A percentile compares a stretch with the other conserved stretches of the same genome.
These are phyloP conservation scores for Tinea semifulvella DNA, from an alignment of 2,888 invertebrate genomes.

Conservation along the genomic window DNA sequence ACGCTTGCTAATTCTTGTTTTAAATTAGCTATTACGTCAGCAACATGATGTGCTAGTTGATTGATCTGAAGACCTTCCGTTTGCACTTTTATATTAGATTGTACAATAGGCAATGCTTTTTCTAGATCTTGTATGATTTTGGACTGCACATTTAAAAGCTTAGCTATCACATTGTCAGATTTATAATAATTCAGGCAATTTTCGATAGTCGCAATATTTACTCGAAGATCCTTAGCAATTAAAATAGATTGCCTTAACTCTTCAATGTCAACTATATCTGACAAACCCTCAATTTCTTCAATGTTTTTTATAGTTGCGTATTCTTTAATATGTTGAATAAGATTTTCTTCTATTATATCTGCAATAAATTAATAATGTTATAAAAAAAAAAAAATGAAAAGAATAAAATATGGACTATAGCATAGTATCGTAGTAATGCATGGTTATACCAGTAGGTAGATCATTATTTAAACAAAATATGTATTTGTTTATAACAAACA, in stretches of 20 bases:
- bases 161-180: constrained; percentile 9
- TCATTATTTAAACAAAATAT: too few relatives aligned
- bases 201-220: constrained; percentile 18
- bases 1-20: constrained; percentile 30
- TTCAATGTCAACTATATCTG: constrained; percentile 21
- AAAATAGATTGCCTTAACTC: constrained; percentile 25
- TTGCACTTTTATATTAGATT: constrained; percentile 26
- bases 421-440: neutral
- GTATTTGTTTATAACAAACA: too few relatives aligned
- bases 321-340: constrained; percentile 27
- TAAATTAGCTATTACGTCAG: constrained; percentile 30
- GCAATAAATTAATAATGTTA: neutral
- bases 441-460: too few relatives aligned
- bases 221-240: constrained; percentile 23
- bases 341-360: constrained; percentile 12
- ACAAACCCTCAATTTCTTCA: constrained; percentile 23
- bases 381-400: neutral
- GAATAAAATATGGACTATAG: neutral
- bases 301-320: constrained; percentile 19
- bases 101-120: constrained; percentile 26
- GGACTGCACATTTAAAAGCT: constrained; percentile 21
- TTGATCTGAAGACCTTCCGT: constrained; percentile 24
- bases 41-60: constrained; percentile 25
- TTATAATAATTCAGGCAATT: neutral
- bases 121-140: constrained; percentile 23